Conservation (phyloP, 2,797 vertebrate genomes). For the Pyrocephalus nanus region DNA sequence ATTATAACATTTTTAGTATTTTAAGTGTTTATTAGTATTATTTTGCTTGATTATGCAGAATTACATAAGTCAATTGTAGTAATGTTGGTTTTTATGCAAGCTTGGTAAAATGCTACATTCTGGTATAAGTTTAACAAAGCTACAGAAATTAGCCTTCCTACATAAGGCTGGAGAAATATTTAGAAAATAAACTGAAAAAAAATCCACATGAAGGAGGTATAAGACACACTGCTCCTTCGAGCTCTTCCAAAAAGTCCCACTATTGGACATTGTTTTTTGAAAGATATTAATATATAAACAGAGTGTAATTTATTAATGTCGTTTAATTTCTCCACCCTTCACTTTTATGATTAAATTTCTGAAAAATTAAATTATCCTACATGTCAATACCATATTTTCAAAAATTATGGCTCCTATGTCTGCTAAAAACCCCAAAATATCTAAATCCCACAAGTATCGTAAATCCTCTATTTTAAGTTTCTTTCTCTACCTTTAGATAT, state of each 20-base stretch:
- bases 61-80: background rate
- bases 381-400: background rate
- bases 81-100: background rate
- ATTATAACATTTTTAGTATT: rapidly evolving
- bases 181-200: background rate
- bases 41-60: background rate
- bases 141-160: background rate
- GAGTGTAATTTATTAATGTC: background rate
- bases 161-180: background rate
- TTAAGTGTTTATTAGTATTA: background rate
- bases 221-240: background rate
- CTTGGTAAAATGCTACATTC: background rate
- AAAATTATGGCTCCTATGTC: background rate
- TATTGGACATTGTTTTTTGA: background rate
- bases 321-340: background rate
- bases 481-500: background rate
- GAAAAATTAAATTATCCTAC: background rate
- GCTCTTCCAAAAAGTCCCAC: background rate
- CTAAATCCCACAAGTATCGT: background rate
- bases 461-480: background rate
- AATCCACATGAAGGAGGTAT: background rate
- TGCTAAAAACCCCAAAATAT: background rate
- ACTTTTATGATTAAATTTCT: background rate
- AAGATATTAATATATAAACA: background rate
- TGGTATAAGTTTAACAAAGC: background rate